Evolutionary conservation across 2,113 vertebrate species (phyloP), one percentile per base, ranked within the genome.

Genomic region (Conger conger): DNA sequence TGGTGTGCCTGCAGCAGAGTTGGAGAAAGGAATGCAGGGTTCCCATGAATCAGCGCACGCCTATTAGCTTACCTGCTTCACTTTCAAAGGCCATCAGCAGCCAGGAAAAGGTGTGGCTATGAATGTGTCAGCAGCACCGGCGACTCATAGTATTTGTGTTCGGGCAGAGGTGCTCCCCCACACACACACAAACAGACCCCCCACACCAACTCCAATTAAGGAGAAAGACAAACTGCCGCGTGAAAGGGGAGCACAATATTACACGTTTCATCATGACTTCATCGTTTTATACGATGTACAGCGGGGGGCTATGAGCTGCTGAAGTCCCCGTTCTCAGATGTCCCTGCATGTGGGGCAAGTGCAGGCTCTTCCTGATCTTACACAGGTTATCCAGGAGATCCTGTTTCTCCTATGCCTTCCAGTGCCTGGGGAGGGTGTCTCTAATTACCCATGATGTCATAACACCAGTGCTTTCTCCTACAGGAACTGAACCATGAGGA

Each of bases 21-120:
- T 89, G 88, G 91, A 92, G 93, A 87, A 87, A 89, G 87, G 91
- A 88, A 93, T 92, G 90, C 91, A 87, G 88, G 84, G 92, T 95
- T 95, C 94, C 92, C 94, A 94, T 94, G 94, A 92, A 94, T 94
- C 93, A 95, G 91, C 93, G 91, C 78, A 89, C 91, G 91, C 92
- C 93, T 95, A 94, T 95, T 95, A 93, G 93, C 93, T 94, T 95
- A 94, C 94, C 93, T 93, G 94, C 91, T 94, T 94, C 93, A 91
- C 91, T 94, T 95, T 95, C 94, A 96, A 95, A 96, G 93, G 94
- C 93, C 91, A 92, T 90, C 88, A 88, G 89, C 88, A 91, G 93
- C 93, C 80, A 92, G 93, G 93, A 93, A 95, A 94, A 93, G 93
- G 92, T 94, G 95, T 96, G 45, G 45, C 95, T 94, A 94, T 94